Conservation (phyloP, 2,888 invertebrate genomes). For the Keiferia lycopersicella region DNA sequence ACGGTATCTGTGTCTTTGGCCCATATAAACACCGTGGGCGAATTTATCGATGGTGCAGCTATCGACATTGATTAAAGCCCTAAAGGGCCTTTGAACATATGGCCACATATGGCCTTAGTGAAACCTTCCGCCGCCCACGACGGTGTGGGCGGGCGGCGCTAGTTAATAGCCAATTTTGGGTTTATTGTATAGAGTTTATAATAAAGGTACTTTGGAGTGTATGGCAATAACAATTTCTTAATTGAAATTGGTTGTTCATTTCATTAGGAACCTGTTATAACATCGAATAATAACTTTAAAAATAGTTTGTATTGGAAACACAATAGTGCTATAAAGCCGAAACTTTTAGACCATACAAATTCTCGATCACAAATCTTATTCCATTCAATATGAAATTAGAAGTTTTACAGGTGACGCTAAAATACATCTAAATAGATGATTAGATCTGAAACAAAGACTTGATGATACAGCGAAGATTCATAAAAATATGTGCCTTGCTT, state of each 20-base stretch:
- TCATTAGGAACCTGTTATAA: too few species aligned
- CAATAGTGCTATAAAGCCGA: too few species aligned
- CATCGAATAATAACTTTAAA: too few species aligned
- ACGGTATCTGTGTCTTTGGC: background rate
- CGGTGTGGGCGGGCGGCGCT: constrained; percentile 37
- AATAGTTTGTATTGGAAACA: too few species aligned
- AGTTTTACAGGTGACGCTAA: too few species aligned
- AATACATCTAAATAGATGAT: too few species aligned
- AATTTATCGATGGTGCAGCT: constrained; percentile 7
- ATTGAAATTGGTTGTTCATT: background rate
- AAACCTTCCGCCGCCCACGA: constrained; percentile 41
- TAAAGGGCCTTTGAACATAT: constrained; percentile 34
- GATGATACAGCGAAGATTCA: too few species aligned
- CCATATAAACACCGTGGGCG: constrained; percentile 9
- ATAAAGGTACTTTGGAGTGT: background rate
- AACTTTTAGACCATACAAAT: too few species aligned
- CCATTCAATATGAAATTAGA: too few species aligned
- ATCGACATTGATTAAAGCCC: constrained; percentile 25
- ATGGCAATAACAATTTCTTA: background rate
- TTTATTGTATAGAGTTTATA: constrained; percentile 12
- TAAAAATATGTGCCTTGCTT: background rate
- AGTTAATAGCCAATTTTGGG: constrained; percentile 19
- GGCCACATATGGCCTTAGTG: constrained; percentile 49
- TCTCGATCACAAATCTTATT: too few species aligned
- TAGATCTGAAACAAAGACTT: too few species aligned